Evolutionary conservation across 1,140 invertebrate genomes (phyloP).

Genomic region (Aphaenogaster rudis): DNA sequence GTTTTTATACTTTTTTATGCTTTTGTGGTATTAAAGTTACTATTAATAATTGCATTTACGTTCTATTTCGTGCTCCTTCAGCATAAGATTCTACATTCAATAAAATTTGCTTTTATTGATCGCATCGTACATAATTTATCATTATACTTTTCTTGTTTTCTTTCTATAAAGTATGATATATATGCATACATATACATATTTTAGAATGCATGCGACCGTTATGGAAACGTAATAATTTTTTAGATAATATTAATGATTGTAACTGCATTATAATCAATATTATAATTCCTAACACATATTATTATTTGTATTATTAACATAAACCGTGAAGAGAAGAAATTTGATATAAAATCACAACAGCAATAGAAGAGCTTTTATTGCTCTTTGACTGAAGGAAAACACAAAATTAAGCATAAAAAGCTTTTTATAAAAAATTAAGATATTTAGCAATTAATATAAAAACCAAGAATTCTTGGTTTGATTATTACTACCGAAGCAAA

Average conservation of each 20-base stretch:
- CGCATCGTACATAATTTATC: neutral
- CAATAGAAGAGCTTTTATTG: neutral
- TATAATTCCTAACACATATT: neutral
- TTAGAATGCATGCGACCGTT: neutral
- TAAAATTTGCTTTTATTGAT: neutral
- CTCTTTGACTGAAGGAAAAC: neutral
- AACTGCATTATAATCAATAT: constrained; percentile 16
- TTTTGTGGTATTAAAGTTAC: neutral
- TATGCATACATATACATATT: neutral
- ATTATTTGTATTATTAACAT: constrained; percentile 22
- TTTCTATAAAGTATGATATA: neutral
- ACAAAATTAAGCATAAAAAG: constrained; percentile 16
- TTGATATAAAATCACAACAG: neutral
- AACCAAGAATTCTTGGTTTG: too few species aligned
- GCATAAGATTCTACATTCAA: neutral
- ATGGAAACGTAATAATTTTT: constrained; percentile 7
- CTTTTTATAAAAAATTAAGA: neutral
- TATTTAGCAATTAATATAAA: neutral
- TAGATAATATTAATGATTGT: constrained; percentile 3
- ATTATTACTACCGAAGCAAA: too few species aligned
- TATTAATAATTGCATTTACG: constrained; percentile 23
- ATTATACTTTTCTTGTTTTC: neutral
- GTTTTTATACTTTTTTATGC: constrained; percentile 34
- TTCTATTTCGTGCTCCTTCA: neutral
- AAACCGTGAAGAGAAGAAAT: neutral